Evolutionary conservation across 2,888 invertebrate genomes (phyloP).

Genomic region (Cantharis rustica): DNA sequence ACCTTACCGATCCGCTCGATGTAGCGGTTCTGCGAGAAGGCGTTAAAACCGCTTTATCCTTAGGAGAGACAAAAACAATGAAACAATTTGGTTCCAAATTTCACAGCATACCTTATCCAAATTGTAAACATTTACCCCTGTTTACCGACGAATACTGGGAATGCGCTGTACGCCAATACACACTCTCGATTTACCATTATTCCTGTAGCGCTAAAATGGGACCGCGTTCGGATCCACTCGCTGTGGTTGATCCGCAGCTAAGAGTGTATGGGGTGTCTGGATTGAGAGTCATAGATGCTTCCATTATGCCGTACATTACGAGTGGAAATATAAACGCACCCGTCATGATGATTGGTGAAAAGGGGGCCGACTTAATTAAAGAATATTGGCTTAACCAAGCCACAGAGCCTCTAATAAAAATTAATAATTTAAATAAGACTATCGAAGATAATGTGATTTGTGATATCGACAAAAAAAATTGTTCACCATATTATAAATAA

Average conservation of each 20-base stretch:
- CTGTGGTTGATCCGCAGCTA: constrained; percentile 80
- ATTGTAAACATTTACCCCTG: constrained; percentile 77
- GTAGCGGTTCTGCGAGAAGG: constrained; percentile 83
- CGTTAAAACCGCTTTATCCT: constrained; percentile 81
- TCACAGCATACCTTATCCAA: constrained; percentile 75
- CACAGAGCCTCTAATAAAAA: neutral
- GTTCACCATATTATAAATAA: neutral
- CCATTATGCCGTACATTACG: constrained; percentile 84
- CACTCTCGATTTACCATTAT: constrained; percentile 86
- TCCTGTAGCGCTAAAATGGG: constrained; percentile 88
- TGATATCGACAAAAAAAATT: neutral
- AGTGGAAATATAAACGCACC: constrained; percentile 88
- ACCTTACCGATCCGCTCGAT: constrained; percentile 85
- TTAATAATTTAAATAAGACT: neutral
- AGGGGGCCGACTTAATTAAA: constrained; percentile 81
- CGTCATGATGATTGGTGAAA: constrained; percentile 84
- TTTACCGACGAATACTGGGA: constrained; percentile 89
- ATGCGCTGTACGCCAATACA: constrained; percentile 81
- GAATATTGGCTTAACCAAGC: constrained; percentile 63
- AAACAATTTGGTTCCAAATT: constrained; percentile 79
- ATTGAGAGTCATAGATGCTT: constrained; percentile 82
- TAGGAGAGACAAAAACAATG: constrained; percentile 79
- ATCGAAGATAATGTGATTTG: neutral
- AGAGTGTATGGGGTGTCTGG: constrained; percentile 79
- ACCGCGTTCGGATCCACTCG: constrained; percentile 72